Conservation (phyloP, 2,888 invertebrate species). For the Lepidonotus clava region DNA sequence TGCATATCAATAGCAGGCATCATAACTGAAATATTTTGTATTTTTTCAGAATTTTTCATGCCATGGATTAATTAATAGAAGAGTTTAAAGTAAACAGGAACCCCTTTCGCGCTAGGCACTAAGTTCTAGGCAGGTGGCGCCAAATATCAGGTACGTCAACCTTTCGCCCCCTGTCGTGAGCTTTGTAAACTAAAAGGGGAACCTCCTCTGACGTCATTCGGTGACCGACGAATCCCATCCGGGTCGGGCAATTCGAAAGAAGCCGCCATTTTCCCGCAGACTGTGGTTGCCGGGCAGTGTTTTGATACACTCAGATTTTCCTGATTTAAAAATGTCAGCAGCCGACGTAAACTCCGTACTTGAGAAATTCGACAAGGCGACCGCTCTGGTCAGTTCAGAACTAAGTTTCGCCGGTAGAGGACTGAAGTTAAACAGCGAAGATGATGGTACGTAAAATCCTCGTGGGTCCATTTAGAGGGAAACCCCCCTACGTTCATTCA, state of each 20-base stretch:
- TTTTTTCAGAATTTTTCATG: too few relatives aligned
- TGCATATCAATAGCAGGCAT: too few relatives aligned
- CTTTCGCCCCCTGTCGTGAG: too few relatives aligned
- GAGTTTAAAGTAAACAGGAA: too few relatives aligned
- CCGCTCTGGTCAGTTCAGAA: conserved; percentile 78
- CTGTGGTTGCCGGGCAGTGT: neutral
- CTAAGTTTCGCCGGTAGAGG: conserved; percentile 91
- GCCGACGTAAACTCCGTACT: conserved; percentile 68
- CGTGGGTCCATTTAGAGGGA: too few relatives aligned
- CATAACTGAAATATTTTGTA: too few relatives aligned
- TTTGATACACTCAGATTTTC: neutral
- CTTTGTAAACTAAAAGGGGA: too few relatives aligned
- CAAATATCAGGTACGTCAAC: too few relatives aligned
- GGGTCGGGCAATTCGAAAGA: neutral
- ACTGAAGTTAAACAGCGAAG: conserved; percentile 88
- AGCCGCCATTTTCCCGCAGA: conserved; percentile 48
- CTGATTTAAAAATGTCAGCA: conserved; percentile 57
- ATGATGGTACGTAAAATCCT: conserved; percentile 88
- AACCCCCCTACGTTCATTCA: too few relatives aligned
- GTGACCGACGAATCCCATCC: conserved; percentile 39
- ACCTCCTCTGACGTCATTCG: conserved; percentile 20
- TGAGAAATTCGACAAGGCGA: conserved; percentile 73
- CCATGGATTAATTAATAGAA: too few relatives aligned
- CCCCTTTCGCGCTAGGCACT: too few relatives aligned
- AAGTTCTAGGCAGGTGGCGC: too few relatives aligned